Evolutionary conservation across 2,797 vertebrate species (phyloP).

Genomic region (Thripadectes ignobilis): DNA sequence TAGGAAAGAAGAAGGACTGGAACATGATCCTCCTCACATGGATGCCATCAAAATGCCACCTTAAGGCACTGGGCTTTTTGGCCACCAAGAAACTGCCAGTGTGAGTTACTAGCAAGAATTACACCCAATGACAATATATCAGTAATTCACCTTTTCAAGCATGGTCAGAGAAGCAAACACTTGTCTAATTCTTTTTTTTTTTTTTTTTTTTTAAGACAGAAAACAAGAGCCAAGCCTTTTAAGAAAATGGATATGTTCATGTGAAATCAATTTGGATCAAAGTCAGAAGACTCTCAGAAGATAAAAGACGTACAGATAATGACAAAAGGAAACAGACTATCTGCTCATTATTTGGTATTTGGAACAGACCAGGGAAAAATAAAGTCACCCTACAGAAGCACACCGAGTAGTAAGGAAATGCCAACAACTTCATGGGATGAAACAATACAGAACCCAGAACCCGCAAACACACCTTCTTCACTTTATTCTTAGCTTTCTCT

Average conservation of each 20-base stretch:
- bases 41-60: rapidly evolving
- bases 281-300: neutral
- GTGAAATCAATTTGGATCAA: neutral
- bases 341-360: neutral
- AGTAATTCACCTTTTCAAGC: neutral
- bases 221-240: neutral
- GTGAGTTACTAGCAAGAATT: neutral
- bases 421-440: neutral
- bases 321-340: neutral
- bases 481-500: neutral
- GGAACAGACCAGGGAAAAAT: neutral
- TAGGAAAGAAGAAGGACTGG: neutral
- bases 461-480: neutral
- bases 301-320: neutral
- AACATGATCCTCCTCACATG: neutral
- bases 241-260: neutral
- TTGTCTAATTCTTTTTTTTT: neutral
- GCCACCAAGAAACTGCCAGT: neutral
- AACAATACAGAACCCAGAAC: neutral
- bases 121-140: neutral
- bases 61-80: neutral
- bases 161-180: neutral
- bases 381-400: neutral
- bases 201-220: neutral
- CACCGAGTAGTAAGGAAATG: neutral